Evolutionary conservation across 2,113 vertebrate genomes (phyloP), one percentile per base, ranked within the genome.

Genomic region (Ciconia stormi): DNA sequence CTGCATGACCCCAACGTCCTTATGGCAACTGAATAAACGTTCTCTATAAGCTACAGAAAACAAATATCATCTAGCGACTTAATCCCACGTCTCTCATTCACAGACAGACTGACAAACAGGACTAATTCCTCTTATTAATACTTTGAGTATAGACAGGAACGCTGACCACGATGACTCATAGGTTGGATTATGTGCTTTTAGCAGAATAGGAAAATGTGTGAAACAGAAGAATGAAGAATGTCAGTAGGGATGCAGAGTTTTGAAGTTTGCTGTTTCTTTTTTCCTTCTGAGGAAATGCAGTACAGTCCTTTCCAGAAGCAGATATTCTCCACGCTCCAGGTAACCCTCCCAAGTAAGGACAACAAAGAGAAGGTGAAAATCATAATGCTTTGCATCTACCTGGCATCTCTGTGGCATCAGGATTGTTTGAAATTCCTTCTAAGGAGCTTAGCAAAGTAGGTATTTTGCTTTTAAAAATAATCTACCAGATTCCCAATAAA

Each of bases 111-210:
- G 89, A 95, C 89, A 95, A 95, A 93, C 80, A 96, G 61, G 47
- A 71, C 67, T 94, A 95, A 96, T 96, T 93, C 88, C 86, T 76
- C 38, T 79, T 95, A 93, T 91, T 94, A 93, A 95, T 95, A 90
- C 87, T 81, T 67, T 36, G 70, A 80, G 26, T 89, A 82, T n/a
- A 87, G 71, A 23, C 62, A 95, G 62, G 66, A 92, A 56, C 2
- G 2, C 56, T 89, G 78, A 87, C 67, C 38, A 23, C 44, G 84
- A 95, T 95, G 88, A 92, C 66, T 95, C 86, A 93, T 40, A 63
- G 46, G 32, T 50, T 81, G 80, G 40, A 22, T 78, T 90, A 92
- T 0, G 10, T 87, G 70, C 65, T 87, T 94, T 87, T 82, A 62
- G 32, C 53, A 80, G 71, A 69, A n/a, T 2, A 25, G 25, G n/a